Evolutionary conservation across 2,888 invertebrate species (phyloP), one percentile per base, ranked within the genome.

Genomic region (Cylindroiulus punctatus): DNA sequence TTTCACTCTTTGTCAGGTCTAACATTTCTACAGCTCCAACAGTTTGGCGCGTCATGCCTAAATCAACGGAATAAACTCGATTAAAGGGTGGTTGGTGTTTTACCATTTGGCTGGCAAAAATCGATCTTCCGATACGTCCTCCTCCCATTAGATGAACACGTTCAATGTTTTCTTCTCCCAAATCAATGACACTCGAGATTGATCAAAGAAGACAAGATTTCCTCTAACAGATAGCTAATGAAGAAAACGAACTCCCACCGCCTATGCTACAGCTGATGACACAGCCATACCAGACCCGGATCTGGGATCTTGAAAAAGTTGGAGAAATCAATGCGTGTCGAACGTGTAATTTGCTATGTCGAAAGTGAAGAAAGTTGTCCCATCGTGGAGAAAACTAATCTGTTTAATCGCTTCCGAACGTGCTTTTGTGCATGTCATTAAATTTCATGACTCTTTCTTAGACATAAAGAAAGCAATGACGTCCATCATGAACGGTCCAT

Each of bases 31-130:
- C n/a, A 7, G 2, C 36, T 36, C 30, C 30, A 76, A 26, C 65
- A 4, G 65, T 65, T 65, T 57, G 57, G 44, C 44, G 5, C n/a
- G 52, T 76, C 14, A 14, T 76, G 30, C 76, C 76, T 76, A 76
- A 76, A 76, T 76, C 76, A 76, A 76, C 76, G 14, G 30, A 76
- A 30, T 30, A 76, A 76, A 76, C 76, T 76, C 76, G 76, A 76
- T 76, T 76, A 76, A 76, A 76, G 76, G 76, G 30, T 76, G 76
- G 76, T 76, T 76, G 76, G 76, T 76, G 76, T 76, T 76, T 76
- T 76, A 76, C 76, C 76, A 76, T 76, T 76, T 76, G 30, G 76
- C 76, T 8, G 76, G 14, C 76, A 76, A 65, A 76, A 76, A 76
- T 76, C 76, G 76, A 76, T 76, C 76, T 76, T 76, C 76, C 76